phyloP scores from a whole-genome alignment of 2,113 vertebrate species.

The Emberiza fucata region DNA sequence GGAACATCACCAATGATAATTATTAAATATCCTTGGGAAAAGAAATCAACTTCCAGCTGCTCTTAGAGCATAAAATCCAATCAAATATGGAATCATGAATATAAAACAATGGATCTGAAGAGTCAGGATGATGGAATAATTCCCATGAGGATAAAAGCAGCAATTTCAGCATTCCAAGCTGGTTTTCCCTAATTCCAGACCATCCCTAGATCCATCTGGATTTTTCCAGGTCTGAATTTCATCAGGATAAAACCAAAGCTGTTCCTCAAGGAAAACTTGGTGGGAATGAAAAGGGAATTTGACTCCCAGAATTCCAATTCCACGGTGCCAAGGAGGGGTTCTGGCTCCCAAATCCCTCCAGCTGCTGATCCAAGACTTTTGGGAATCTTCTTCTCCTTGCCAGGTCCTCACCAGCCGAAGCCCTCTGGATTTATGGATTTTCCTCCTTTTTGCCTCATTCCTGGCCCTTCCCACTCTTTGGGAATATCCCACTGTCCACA shows the following conservation, averaged over 20 bases:
- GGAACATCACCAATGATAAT: not conserved
- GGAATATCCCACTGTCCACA: not conserved
- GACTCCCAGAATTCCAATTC: not conserved
- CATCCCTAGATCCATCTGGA: not conserved
- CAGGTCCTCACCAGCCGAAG: not conserved
- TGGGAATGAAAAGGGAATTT: not conserved
- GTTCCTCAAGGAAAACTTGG: not conserved
- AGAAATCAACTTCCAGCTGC: not conserved
- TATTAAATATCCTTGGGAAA: not conserved
- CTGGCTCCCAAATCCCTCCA: not conserved
- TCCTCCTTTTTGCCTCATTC: not conserved
- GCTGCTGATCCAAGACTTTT: not conserved
- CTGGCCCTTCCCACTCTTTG: fast-evolving
- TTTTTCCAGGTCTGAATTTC: not conserved
- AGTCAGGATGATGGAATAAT: not conserved
- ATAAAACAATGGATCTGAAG: not conserved
- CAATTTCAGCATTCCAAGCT: not conserved
- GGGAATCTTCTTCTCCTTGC: not conserved
- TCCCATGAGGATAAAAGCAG: not conserved
- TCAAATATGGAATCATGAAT: fast-evolving
- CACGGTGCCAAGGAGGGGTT: fast-evolving
- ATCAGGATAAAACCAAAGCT: not conserved
- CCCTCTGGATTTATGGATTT: not conserved
- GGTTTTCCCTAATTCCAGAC: not conserved
- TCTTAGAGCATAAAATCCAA: fast-evolving